These are phyloP conservation scores for Eciton burchellii DNA, from an alignment of 1,140 invertebrate species.

Conservation along the genomic window DNA sequence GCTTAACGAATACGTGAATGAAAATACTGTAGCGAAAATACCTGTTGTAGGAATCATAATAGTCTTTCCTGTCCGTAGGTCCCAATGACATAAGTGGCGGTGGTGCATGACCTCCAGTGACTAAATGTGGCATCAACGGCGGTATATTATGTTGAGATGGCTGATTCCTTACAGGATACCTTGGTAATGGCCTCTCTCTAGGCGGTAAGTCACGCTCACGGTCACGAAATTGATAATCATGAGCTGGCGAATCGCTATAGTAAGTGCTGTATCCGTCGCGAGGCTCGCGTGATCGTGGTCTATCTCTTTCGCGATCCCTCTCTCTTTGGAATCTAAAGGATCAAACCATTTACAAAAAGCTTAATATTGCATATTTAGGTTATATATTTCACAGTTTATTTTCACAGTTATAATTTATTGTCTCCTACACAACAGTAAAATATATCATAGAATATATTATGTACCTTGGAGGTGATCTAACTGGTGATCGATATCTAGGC, in stretches of 20 bases:
- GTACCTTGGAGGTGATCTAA: constrained; percentile 86
- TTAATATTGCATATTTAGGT: too few relatives aligned
- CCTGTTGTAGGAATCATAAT: constrained; percentile 86
- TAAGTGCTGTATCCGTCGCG: constrained; percentile 80
- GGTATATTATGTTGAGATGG: constrained; percentile 79
- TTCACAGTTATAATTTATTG: too few relatives aligned
- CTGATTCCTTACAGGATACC: constrained; percentile 80
- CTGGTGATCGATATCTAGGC: constrained; percentile 85
- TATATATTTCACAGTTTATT: too few relatives aligned
- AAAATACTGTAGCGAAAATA: constrained; percentile 86
- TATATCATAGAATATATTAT: constrained; percentile 25
- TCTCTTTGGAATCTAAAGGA: constrained; percentile 83
- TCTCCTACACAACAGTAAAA: not conserved
- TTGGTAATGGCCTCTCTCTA: constrained; percentile 76
- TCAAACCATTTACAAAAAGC: not conserved
- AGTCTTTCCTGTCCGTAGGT: constrained; percentile 86
- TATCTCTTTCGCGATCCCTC: constrained; percentile 81
- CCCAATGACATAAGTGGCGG: constrained; percentile 81
- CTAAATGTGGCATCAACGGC: constrained; percentile 76
- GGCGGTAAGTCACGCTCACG: constrained; percentile 80
- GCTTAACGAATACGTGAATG: constrained; percentile 82
- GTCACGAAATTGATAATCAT: constrained; percentile 83
- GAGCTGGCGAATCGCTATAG: constrained; percentile 79
- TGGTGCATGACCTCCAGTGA: constrained; percentile 76
- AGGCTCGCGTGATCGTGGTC: constrained; percentile 80